phyloP scores from a whole-genome alignment of 2,797 vertebrate species.

The Syngnathus acus region DNA sequence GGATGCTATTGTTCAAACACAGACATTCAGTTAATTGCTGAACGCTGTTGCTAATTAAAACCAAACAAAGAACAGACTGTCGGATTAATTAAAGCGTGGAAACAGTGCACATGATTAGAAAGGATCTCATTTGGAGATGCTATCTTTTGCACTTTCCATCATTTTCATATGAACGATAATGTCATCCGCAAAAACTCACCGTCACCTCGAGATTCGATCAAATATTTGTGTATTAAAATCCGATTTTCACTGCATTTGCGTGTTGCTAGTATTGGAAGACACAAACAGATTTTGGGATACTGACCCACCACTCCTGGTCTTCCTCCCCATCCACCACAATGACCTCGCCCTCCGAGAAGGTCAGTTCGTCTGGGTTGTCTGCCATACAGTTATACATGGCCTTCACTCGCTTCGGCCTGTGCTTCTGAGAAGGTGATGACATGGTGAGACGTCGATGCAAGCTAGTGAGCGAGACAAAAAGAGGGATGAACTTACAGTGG shows the following conservation, averaged over 20 bases:
- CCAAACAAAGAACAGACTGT: neutral
- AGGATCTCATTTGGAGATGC: too few relatives aligned
- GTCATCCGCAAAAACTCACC: too few relatives aligned
- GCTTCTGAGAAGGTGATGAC: constrained; percentile 67
- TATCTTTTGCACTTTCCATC: too few relatives aligned
- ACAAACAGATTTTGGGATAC: constrained; percentile 50
- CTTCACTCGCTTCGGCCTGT: constrained; percentile 91
- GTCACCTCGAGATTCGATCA: too few relatives aligned
- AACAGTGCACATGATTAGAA: neutral
- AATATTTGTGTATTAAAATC: too few relatives aligned
- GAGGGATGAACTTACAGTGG: constrained; percentile 71
- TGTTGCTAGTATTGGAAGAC: constrained; percentile 2
- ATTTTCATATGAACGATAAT: too few relatives aligned
- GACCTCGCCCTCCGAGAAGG: constrained; percentile 94
- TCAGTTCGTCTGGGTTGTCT: constrained; percentile 95
- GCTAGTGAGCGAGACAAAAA: neutral
- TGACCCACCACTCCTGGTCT: constrained; percentile 99
- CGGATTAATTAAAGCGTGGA: neutral
- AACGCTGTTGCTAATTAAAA: neutral
- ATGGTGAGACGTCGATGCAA: neutral
- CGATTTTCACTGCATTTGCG: neutral
- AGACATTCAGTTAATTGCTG: too few relatives aligned
- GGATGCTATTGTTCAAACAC: too few relatives aligned
- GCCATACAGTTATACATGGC: constrained; percentile 94
- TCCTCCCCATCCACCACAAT: constrained; percentile 96